A percentile compares a stretch with the other conserved stretches of the same genome.
Conservation (phyloP, 2,113 vertebrate species). For the Microcebus jonahi region DNA sequence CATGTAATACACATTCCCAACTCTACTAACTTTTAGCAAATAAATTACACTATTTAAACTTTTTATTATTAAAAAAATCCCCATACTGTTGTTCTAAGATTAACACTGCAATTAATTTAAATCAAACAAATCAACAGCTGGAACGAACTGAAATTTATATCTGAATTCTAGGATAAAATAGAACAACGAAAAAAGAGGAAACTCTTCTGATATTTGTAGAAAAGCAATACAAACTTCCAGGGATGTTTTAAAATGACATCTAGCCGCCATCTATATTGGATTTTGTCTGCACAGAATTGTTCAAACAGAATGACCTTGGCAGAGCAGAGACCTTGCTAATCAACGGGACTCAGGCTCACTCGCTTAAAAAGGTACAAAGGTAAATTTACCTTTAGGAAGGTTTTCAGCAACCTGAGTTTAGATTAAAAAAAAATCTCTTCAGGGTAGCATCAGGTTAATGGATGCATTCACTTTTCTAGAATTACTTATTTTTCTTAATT, state of each 20-base stretch:
- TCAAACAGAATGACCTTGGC: neutral
- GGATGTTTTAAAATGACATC: neutral
- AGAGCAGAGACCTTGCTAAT: neutral
- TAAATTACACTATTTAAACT: neutral
- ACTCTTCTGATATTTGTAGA: neutral
- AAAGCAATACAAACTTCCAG: neutral
- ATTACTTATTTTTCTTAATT: neutral
- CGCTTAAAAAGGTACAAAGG: neutral
- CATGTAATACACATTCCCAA: neutral
- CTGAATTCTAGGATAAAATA: neutral
- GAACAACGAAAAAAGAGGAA: neutral
- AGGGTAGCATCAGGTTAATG: neutral
- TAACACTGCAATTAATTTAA: neutral
- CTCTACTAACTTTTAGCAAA: neutral
- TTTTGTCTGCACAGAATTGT: neutral
- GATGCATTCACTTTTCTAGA: neutral
- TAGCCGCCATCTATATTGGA: neutral
- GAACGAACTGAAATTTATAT: neutral
- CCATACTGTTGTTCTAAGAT: neutral
- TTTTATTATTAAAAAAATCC: slow-evolving; percentile 25
- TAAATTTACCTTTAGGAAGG: neutral
- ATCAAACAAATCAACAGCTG: neutral
- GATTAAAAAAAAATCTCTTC: neutral
- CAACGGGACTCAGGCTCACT: neutral
- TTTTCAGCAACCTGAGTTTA: neutral